These are phyloP conservation scores for Drosophila bocqueti DNA, from an alignment of 1,140 invertebrate species.

Conservation along the genomic window DNA sequence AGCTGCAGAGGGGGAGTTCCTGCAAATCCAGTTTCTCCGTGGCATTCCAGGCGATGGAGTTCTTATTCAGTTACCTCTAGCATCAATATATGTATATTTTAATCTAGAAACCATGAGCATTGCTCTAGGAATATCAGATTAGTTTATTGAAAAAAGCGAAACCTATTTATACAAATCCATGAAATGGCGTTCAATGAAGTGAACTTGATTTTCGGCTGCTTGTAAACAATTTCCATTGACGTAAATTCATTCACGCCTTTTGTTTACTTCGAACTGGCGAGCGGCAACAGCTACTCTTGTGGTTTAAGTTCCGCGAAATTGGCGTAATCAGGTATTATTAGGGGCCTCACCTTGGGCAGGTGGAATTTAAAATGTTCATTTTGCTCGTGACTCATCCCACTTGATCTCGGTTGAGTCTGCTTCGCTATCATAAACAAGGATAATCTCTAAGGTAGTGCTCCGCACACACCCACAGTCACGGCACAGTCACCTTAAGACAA, in stretches of 20 bases:
- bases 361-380: not conserved
- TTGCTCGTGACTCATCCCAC: constrained; percentile 1
- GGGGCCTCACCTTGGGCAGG: constrained; percentile 5
- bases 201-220: constrained; percentile 2
- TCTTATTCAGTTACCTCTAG: constrained; percentile 1
- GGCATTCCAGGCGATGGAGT: constrained; percentile 40
- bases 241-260: constrained; percentile 11
- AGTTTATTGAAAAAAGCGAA: not conserved
- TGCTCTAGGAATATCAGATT: not conserved
- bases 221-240: constrained; percentile 26
- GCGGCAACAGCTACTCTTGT: constrained; percentile 5
- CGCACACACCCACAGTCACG: too few relatives aligned
- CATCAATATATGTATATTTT: not conserved
- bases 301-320: not conserved
- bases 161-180: not conserved
- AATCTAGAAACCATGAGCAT: not conserved
- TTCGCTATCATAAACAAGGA: constrained; percentile 27
- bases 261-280: constrained; percentile 25
- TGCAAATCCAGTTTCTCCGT: constrained; percentile 60
- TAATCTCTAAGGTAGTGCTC: constrained; percentile 33
- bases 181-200: not conserved
- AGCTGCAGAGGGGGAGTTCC: not conserved
- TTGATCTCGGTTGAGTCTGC: constrained; percentile 16
- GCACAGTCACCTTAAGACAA: constrained; percentile 34
- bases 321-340: constrained; percentile 14